Evolutionary conservation across 1,140 invertebrate species (phyloP).

Genomic region (Diuraphis noxia): DNA sequence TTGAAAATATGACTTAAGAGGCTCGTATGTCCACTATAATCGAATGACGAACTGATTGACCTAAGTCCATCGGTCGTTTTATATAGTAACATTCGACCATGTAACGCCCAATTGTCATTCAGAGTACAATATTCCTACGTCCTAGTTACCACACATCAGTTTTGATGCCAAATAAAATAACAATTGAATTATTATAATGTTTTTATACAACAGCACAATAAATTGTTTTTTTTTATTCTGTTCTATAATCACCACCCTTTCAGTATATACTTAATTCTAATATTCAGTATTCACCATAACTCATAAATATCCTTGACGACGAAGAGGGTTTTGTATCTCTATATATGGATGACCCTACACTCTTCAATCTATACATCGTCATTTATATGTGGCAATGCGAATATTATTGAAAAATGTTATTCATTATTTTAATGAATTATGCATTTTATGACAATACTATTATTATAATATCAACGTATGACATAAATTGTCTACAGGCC

Average conservation of each 20-base stretch:
- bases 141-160: conserved; percentile 47
- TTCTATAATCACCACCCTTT: conserved; percentile 15
- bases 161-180: conserved; percentile 49
- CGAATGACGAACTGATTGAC: conserved; percentile 21
- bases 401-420: not conserved
- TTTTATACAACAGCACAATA: not conserved
- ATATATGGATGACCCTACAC: conserved; percentile 3
- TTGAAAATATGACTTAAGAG: not conserved
- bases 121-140: conserved; percentile 32
- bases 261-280: not conserved
- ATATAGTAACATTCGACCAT: conserved; percentile 41
- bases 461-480: not conserved
- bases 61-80: conserved; percentile 3
- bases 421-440: conserved; percentile 20
- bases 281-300: too few species aligned
- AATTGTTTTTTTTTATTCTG: not conserved
- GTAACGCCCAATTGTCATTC: conserved; percentile 50
- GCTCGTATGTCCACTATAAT: not conserved
- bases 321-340: conserved; percentile 26
- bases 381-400: not conserved
- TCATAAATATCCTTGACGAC: conserved; percentile 18
- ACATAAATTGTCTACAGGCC: conserved; percentile 11
- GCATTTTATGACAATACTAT: conserved; percentile 14
- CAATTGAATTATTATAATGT: conserved; percentile 51
- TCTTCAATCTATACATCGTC: not conserved